Evolutionary conservation across 2,888 invertebrate genomes (phyloP).

Genomic region (Chloroclysta siterata): DNA sequence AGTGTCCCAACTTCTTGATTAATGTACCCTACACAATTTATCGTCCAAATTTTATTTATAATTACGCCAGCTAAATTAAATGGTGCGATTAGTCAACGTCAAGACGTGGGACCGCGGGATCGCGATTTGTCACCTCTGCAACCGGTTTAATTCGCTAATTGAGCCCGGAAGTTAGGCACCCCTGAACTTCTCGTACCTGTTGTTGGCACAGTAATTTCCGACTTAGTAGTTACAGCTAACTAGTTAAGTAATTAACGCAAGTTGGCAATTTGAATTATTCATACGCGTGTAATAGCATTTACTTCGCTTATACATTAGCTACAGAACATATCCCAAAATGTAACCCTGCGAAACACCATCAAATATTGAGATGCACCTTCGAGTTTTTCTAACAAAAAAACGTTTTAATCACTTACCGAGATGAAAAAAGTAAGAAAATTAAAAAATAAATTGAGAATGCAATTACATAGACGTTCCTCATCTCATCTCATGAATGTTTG

Average conservation of each 20-base stretch:
- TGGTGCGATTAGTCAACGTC: constrained; percentile 82
- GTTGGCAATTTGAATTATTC: constrained; percentile 62
- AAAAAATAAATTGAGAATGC: constrained; percentile 54
- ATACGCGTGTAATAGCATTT: constrained; percentile 38
- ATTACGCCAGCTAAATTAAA: constrained; percentile 83
- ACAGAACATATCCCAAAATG: constrained; percentile 32
- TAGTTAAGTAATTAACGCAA: constrained; percentile 63
- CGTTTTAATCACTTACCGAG: constrained; percentile 43
- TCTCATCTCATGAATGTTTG: constrained; percentile 76
- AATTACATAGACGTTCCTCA: constrained; percentile 60
- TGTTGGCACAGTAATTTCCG: constrained; percentile 70
- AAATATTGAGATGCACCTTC: constrained; percentile 32
- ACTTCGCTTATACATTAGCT: constrained; percentile 27
- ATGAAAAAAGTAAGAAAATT: constrained; percentile 52
- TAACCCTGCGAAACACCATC: constrained; percentile 45
- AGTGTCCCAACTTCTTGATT: constrained; percentile 86
- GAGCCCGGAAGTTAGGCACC: constrained; percentile 73
- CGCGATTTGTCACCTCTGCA: constrained; percentile 82
- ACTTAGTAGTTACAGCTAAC: constrained; percentile 62
- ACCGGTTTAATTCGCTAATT: constrained; percentile 81
- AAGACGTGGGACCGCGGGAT: constrained; percentile 70
- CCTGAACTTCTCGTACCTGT: constrained; percentile 67
- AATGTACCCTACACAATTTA: constrained; percentile 82
- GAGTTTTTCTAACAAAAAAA: constrained; percentile 31
- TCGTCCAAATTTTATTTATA: constrained; percentile 85